Conservation (phyloP, 1,140 invertebrate species). For the Micrasema minimum region DNA sequence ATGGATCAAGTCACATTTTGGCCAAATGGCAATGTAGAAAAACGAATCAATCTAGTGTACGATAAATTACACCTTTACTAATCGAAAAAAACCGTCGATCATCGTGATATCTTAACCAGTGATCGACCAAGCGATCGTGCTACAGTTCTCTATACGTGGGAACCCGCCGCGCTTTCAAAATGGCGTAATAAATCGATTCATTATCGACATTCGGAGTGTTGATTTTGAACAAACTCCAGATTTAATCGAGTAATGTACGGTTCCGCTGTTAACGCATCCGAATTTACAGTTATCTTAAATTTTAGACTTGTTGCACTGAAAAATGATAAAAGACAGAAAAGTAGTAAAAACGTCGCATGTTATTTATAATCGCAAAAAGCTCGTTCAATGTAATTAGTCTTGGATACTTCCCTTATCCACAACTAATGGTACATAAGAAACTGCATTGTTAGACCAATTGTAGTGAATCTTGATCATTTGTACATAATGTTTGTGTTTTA, state of each 20-base stretch:
- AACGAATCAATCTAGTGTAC: constrained; percentile 33
- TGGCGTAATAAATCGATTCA: constrained; percentile 42
- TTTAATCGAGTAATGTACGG: constrained; percentile 33
- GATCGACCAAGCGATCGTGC: constrained; percentile 20
- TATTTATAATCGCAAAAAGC: too few relatives aligned
- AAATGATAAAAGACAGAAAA: too few relatives aligned
- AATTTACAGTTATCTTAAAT: too few relatives aligned
- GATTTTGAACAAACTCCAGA: constrained; percentile 36
- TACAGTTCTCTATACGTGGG: constrained; percentile 32
- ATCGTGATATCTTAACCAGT: constrained; percentile 39
- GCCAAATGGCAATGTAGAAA: constrained; percentile 22
- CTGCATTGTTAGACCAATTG: too few relatives aligned
- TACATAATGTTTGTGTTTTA: too few relatives aligned
- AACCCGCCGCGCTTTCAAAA: constrained; percentile 39
- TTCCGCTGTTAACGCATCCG: constrained; percentile 31
- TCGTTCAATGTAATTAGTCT: too few relatives aligned
- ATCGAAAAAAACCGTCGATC: constrained; percentile 42
- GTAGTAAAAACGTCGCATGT: too few relatives aligned
- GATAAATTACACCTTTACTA: constrained; percentile 42
- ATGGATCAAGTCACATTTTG: constrained; percentile 37
- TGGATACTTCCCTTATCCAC: too few relatives aligned
- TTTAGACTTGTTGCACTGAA: too few relatives aligned
- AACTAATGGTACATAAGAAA: too few relatives aligned
- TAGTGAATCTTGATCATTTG: too few relatives aligned
- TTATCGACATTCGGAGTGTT: constrained; percentile 39